Evolutionary conservation across 2,888 invertebrate genomes (phyloP).

Genomic region (Electrophaes corylata): DNA sequence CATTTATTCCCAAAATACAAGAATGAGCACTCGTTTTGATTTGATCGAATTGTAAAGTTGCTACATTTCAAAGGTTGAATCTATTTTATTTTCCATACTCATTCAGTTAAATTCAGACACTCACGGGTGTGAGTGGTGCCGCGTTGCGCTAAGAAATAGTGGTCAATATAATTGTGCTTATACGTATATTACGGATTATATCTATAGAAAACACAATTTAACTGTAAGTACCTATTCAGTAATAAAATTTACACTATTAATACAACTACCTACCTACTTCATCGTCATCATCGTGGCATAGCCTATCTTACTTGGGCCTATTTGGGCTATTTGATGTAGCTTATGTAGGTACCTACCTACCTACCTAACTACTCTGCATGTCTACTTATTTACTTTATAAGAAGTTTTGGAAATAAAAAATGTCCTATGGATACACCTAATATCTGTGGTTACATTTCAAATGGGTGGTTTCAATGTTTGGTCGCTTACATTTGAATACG

Average conservation of each 20-base stretch:
- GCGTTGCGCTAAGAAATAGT: background rate
- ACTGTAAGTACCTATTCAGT: constrained; percentile 1
- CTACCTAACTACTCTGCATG: background rate
- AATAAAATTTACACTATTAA: too few species aligned
- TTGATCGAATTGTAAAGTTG: constrained; percentile 47
- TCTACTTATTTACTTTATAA: too few species aligned
- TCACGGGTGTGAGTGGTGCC: background rate
- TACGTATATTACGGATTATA: background rate
- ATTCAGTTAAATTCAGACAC: constrained; percentile 41
- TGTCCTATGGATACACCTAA: too few species aligned
- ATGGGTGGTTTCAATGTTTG: too few species aligned
- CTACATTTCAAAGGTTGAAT: constrained; percentile 47
- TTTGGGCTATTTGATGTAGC: too few species aligned
- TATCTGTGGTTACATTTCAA: too few species aligned
- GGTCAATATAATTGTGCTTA: background rate
- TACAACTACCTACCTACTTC: too few species aligned
- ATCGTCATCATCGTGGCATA: too few species aligned
- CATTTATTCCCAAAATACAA: background rate
- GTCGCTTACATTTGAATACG: too few species aligned
- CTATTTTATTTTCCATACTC: background rate
- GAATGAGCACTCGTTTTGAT: constrained; percentile 17
- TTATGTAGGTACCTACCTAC: constrained; percentile 8
- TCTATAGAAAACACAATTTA: background rate
- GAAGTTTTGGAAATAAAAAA: too few species aligned
- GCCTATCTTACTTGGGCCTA: too few species aligned